Evolutionary conservation across 2,888 invertebrate genomes (phyloP), one percentile per base, ranked within the genome.

Genomic region (Leptinotarsa peninsularis): DNA sequence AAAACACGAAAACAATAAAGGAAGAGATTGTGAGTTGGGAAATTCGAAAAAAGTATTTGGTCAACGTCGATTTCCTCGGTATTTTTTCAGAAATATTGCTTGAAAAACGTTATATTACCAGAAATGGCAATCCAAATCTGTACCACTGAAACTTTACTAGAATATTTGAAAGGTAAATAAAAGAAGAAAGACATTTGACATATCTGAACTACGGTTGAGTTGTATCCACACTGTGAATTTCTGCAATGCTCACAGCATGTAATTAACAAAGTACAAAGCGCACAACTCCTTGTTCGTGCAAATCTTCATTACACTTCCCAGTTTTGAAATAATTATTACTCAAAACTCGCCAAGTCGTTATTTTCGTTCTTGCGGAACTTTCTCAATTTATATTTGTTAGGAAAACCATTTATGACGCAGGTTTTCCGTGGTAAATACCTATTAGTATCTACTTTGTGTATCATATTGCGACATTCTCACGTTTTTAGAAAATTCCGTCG

Each of bases 321-420:
- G 70, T 70, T 70, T 70, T 54, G 58, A 70, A 70, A 70, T 70
- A 70, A 70, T 70, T 58, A 70, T 70, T 60, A 70, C 70, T 60
- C 49, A 58, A 56, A 70, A 70, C 58, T 70, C 58, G 70, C 49
- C 54, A 56, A 69, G 58, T 70, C 58, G 70, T 70, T 70, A 70
- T 49, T 70, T 70, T 58, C 70, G 49, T 27, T 58, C 58, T 21
- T 21, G 58, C 14, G 17, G 43, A 70, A 70, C 70, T 70, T 70
- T 70, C 54, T 49, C 70, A 60, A 70, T 70, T 70, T 58, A 23
- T 70, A 70, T 70, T 70, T 70, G 70, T 70, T 70, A 58, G 58
- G 49, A 14, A n/a, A 33, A 21, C 58, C 60, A 58, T 70, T 58
- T 58, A 49, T 70, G 17, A 33, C 58, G 15, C 21, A 49, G 23